Percentiles rank a stretch among this genome's conserved stretches.
These are phyloP conservation scores for Drosophila ustulata DNA, from an alignment of 2,888 invertebrate genomes.

Conservation along the genomic window DNA sequence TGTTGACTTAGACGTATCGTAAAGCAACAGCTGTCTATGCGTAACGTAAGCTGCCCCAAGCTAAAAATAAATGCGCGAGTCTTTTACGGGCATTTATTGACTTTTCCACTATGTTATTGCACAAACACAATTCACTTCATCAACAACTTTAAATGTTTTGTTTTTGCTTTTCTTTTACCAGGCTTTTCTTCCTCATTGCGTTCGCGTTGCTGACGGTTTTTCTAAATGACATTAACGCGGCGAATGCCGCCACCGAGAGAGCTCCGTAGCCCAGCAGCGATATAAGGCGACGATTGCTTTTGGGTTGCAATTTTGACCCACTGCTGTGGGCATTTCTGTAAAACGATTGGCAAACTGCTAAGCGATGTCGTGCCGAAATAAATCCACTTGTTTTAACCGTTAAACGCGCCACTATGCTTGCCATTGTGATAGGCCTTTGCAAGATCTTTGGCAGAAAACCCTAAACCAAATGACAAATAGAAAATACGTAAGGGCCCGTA, in stretches of 20 bases:
- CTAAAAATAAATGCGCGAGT: conserved; percentile 80
- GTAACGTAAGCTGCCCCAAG: conserved; percentile 68
- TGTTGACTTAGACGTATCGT: conserved; percentile 38
- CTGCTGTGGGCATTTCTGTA: conserved; percentile 30
- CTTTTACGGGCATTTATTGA: conserved; percentile 71
- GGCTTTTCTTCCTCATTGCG: conserved; percentile 60
- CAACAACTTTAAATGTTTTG: neutral
- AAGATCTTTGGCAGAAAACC: conserved; percentile 35
- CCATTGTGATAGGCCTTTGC: conserved; percentile 45
- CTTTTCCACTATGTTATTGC: conserved; percentile 53
- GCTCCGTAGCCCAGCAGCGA: conserved; percentile 54
- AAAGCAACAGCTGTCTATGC: conserved; percentile 24
- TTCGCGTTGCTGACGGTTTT: conserved; percentile 52
- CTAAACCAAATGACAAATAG: conserved; percentile 64
- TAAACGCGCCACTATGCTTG: conserved; percentile 58
- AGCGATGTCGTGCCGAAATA: conserved; percentile 40
- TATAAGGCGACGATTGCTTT: conserved; percentile 34
- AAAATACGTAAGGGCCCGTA: conserved; percentile 47
- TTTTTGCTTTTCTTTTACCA: conserved; percentile 48
- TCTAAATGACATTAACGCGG: conserved; percentile 56
- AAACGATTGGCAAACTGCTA: conserved; percentile 30
- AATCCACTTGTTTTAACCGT: conserved; percentile 51
- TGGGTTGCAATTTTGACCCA: conserved; percentile 33
- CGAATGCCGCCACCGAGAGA: conserved; percentile 57
- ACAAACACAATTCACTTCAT: neutral